Conservation (phyloP, 2,113 vertebrate genomes). For the Thymallus thymallus region DNA sequence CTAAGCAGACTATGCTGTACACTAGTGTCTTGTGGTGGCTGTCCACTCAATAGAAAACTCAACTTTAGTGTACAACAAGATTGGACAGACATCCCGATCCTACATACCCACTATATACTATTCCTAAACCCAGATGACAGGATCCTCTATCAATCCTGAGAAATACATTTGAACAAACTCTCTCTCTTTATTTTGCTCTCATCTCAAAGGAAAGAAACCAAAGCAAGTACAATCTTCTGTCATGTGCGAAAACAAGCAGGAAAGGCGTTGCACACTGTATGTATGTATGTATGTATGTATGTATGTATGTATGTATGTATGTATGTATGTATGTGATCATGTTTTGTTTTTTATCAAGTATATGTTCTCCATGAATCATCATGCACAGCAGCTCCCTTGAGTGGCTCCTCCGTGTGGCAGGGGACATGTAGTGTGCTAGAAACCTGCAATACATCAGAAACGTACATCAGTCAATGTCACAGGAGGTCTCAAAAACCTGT, state of each 20-base stretch:
- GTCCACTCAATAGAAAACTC: slow-evolving; percentile 21
- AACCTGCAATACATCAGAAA: slow-evolving; percentile 49
- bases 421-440: slow-evolving; percentile 26
- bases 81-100: slow-evolving; percentile 59
- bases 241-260: slow-evolving; percentile 34
- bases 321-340: slow-evolving; percentile 4
- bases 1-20: slow-evolving; percentile 63
- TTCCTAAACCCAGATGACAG: slow-evolving; percentile 28
- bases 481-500: neutral
- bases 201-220: slow-evolving; percentile 13
- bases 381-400: slow-evolving; percentile 53
- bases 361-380: slow-evolving; percentile 52
- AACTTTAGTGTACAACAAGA: slow-evolving; percentile 45
- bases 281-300: slow-evolving; percentile 13
- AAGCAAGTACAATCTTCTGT: slow-evolving; percentile 9
- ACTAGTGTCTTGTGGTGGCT: slow-evolving; percentile 62
- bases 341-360: slow-evolving; percentile 41
- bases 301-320: neutral
- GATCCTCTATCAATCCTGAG: neutral
- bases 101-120: slow-evolving; percentile 22
- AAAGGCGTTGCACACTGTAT: slow-evolving; percentile 37
- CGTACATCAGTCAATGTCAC: neutral
- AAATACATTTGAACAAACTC: neutral
- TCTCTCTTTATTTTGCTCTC: slow-evolving; percentile 1
- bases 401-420: slow-evolving; percentile 23